Evolutionary conservation across 2,888 invertebrate species (phyloP).

Genomic region (Pseudococcus viburni): DNA sequence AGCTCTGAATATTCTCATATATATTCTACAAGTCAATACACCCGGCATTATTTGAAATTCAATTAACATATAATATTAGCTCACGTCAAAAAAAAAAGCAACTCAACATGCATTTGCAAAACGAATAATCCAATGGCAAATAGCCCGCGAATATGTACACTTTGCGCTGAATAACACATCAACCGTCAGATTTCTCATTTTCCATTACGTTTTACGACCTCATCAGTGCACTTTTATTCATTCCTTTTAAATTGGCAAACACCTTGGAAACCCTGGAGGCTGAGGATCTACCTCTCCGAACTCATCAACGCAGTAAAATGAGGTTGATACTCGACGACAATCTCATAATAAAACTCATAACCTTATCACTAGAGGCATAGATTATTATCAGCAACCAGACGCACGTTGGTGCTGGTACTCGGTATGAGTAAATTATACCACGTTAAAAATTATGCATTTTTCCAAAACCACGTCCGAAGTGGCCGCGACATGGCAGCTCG

Average conservation of each 20-base stretch:
- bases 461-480: not conserved
- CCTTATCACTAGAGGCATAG: not conserved
- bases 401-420: not conserved
- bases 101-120: not conserved
- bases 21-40: too few relatives aligned
- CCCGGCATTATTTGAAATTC: too few relatives aligned
- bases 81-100: too few relatives aligned
- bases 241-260: not conserved
- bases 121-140: slow-evolving; percentile 20
- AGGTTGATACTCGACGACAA: not conserved
- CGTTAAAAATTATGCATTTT: not conserved
- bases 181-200: slow-evolving; percentile 1
- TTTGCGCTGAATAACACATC: slow-evolving; percentile 17
- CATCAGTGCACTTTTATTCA: not conserved
- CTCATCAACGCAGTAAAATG: slow-evolving; percentile 8
- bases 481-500: not conserved
- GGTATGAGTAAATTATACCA: not conserved
- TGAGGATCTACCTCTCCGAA: not conserved
- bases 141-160: not conserved
- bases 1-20: too few relatives aligned
- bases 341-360: not conserved
- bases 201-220: not conserved
- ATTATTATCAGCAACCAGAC: not conserved
- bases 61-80: too few relatives aligned
- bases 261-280: not conserved